Conservation (phyloP, 2,113 vertebrate species). For the Aspidoscelis tigris region DNA sequence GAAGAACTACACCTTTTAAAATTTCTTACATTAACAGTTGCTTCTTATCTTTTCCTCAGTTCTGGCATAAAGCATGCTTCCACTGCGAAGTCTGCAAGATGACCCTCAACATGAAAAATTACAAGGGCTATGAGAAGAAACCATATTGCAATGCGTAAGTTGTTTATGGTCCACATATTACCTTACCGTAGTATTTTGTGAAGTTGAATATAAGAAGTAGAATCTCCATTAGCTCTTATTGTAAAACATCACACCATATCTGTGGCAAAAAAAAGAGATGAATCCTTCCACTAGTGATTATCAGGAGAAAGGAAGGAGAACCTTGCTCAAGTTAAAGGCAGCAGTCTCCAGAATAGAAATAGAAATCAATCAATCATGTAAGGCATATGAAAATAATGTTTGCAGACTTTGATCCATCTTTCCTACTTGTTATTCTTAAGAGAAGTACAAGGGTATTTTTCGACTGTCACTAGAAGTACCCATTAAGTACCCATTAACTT, state of each 20-base stretch:
- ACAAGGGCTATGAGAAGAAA: conserved; percentile 88
- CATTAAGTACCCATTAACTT: no score
- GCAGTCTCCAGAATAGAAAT: neutral
- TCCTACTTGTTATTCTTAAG: neutral
- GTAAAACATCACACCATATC: neutral
- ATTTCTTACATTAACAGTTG: rapidly evolving
- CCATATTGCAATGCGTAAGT: conserved; percentile 86
- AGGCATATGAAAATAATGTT: neutral
- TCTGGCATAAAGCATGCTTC: conserved; percentile 86
- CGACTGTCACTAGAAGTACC: no score
- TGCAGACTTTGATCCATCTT: neutral
- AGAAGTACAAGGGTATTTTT: neutral
- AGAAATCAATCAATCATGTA: no score
- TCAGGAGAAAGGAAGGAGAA: no score
- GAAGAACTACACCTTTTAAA: neutral
- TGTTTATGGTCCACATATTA: neutral
- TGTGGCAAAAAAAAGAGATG: neutral
- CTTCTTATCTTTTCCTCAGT: conserved; percentile 65
- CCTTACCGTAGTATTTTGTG: neutral
- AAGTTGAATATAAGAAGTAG: rapidly evolving
- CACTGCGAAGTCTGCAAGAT: conserved; percentile 86
- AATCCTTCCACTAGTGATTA: no score
- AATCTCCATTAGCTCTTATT: neutral
- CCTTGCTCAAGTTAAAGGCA: neutral
- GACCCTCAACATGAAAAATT: conserved; percentile 88